Conservation (phyloP, 1,140 invertebrate species). For the Zaprionus tsacasi region DNA sequence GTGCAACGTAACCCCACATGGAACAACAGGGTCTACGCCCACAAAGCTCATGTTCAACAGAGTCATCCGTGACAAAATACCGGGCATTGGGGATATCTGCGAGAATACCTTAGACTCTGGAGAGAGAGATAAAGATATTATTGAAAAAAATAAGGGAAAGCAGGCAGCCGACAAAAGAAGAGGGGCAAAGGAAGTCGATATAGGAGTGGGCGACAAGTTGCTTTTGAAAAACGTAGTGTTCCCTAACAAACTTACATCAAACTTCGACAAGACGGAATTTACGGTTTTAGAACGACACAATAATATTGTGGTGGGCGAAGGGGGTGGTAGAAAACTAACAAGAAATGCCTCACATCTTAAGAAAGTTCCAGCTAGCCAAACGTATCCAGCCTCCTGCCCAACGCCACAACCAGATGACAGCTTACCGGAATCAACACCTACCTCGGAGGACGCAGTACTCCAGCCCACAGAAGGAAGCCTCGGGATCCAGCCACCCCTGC, state of each 20-base stretch:
- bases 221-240: constrained; percentile 40
- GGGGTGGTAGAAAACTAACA: too few species aligned
- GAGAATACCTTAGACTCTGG: too few species aligned
- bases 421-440: too few species aligned
- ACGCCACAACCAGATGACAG: too few species aligned
- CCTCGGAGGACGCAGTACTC: too few species aligned
- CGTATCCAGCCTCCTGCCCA: too few species aligned
- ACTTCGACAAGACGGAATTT: constrained; percentile 25
- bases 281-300: background rate
- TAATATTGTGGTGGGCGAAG: background rate
- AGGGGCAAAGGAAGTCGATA: constrained; percentile 20
- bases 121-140: background rate
- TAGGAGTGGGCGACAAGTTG: constrained; percentile 32
- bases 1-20: constrained; percentile 54
- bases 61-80: constrained; percentile 44
- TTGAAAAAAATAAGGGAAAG: constrained; percentile 42
- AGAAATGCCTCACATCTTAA: too few species aligned
- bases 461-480: too few species aligned
- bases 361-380: too few species aligned
- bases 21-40: constrained; percentile 46
- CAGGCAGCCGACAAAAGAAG: constrained; percentile 19
- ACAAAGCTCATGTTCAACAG: constrained; percentile 48
- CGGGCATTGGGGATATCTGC: constrained; percentile 25
- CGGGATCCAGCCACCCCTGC: too few species aligned
- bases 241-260: constrained; percentile 36